These are phyloP conservation scores for Pachyuromys duprasi DNA, from an alignment of 2,797 vertebrate species.

Conservation along the genomic window DNA sequence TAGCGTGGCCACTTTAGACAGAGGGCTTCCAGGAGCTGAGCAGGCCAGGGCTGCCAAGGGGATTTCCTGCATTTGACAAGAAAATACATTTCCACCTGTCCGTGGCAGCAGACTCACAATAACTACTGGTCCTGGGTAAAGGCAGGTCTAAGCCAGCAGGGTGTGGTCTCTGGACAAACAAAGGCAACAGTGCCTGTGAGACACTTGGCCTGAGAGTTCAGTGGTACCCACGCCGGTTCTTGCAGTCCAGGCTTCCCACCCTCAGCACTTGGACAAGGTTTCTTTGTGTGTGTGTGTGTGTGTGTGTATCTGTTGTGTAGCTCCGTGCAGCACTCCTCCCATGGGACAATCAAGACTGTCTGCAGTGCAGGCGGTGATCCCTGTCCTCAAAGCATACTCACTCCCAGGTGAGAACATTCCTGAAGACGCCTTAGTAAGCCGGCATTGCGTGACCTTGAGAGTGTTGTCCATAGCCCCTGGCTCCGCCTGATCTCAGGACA, in stretches of 20 bases:
- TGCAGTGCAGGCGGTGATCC: background rate
- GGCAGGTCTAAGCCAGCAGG: background rate
- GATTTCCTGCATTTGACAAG: background rate
- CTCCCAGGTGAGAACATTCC: background rate
- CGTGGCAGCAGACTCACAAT: background rate
- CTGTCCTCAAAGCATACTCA: background rate
- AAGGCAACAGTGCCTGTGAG: background rate
- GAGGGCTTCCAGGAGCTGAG: background rate
- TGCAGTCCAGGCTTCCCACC: background rate
- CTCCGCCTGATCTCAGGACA: background rate
- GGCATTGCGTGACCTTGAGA: background rate
- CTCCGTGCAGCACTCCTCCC: background rate
- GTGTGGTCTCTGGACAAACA: background rate
- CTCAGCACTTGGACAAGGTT: background rate
- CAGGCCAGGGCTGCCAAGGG: background rate
- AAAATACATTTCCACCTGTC: background rate
- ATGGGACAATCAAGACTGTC: background rate
- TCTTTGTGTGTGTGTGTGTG: accelerated
- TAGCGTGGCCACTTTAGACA: background rate
- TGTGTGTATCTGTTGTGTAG: background rate
- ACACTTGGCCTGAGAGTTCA: too few relatives aligned
- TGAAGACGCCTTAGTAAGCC: background rate
- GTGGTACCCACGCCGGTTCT: background rate
- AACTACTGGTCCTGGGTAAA: background rate
- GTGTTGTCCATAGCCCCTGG: background rate